Evolutionary conservation across 2,113 vertebrate genomes (phyloP).

Genomic region (Octodon degus): DNA sequence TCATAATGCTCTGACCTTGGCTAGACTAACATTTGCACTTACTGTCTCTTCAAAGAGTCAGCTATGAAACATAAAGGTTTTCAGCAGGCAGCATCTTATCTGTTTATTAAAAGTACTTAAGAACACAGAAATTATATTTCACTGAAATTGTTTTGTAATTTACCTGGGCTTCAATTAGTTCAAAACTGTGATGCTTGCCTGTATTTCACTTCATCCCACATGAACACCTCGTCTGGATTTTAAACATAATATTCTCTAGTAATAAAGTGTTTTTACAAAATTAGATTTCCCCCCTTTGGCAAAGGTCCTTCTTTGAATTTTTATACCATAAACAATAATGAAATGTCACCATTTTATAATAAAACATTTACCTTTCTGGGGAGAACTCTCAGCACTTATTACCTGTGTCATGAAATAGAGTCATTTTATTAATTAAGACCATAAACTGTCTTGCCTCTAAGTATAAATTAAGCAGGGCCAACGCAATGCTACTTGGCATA

Average conservation of each 20-base stretch:
- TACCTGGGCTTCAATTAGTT: constrained; percentile 52
- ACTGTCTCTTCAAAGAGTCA: neutral
- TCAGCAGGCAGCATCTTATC: constrained; percentile 7
- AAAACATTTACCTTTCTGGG: constrained; percentile 31
- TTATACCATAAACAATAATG: constrained; percentile 49
- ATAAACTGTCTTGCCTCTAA: constrained; percentile 21
- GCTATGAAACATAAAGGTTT: neutral
- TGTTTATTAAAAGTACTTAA: constrained; percentile 53
- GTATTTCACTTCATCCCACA: neutral
- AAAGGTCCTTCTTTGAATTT: neutral
- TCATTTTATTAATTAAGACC: constrained; percentile 58
- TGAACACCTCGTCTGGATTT: neutral
- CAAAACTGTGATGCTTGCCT: constrained; percentile 29
- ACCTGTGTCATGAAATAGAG: constrained; percentile 46
- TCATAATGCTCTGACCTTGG: neutral
- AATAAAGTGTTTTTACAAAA: constrained; percentile 56
- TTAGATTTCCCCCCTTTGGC: neutral
- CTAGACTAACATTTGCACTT: constrained; percentile 9
- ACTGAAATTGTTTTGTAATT: constrained; percentile 63
- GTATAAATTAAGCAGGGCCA: constrained; percentile 42
- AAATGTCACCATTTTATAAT: neutral
- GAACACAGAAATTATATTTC: neutral
- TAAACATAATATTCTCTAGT: neutral
- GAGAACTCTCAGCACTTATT: constrained; percentile 18
- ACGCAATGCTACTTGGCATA: neutral